These are phyloP conservation scores for Cylindroiulus punctatus DNA, from an alignment of 2,888 invertebrate species.

Conservation along the genomic window DNA sequence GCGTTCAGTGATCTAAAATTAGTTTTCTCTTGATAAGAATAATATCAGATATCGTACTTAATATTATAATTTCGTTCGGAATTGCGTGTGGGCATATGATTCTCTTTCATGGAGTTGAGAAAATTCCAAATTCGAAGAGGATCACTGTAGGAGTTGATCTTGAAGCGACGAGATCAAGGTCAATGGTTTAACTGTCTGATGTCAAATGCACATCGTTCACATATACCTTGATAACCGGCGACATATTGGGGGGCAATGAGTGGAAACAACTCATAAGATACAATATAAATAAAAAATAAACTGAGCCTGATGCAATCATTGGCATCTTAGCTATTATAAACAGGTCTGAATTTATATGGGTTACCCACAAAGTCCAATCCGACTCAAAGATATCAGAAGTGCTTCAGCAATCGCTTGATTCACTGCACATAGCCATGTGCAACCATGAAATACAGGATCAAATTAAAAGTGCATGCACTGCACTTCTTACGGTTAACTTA, in stretches of 20 bases:
- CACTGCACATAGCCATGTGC: too few species aligned
- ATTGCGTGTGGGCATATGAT: background rate
- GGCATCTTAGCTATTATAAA: too few species aligned
- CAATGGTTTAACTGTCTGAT: background rate
- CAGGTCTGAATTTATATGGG: too few species aligned
- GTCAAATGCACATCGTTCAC: background rate
- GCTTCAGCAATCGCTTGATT: too few species aligned
- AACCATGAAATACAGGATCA: background rate
- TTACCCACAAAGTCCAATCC: too few species aligned
- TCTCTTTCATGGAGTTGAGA: background rate
- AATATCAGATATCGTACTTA: background rate
- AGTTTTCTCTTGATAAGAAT: background rate
- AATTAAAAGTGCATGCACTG: background rate
- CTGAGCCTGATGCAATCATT: too few species aligned
- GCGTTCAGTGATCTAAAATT: background rate
- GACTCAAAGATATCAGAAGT: too few species aligned
- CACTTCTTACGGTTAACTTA: background rate
- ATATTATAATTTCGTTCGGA: slow-evolving; percentile 12
- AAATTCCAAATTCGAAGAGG: background rate
- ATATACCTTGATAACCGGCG: background rate
- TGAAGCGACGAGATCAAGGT: background rate
- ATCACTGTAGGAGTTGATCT: background rate
- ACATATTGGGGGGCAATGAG: too few species aligned
- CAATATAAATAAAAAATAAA: background rate
- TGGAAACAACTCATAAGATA: too few species aligned